Evolutionary conservation across 2,797 vertebrate genomes (phyloP).

Genomic region (Trematomus bernacchii): DNA sequence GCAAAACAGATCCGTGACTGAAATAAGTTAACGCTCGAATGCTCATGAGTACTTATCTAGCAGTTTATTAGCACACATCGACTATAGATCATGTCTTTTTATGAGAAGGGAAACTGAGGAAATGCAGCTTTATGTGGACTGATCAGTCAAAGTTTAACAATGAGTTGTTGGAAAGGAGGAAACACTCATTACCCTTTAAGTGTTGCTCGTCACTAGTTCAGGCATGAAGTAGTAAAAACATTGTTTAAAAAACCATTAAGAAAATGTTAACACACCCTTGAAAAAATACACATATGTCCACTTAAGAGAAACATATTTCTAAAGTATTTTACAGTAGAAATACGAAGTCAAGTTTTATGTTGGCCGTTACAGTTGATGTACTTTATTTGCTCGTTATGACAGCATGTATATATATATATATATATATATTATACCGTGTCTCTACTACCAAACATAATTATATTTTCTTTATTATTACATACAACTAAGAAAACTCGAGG

Average conservation of each 20-base stretch:
- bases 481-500: background rate
- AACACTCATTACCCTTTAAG: conserved; percentile 68
- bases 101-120: conserved; percentile 2
- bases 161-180: conserved; percentile 43
- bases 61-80: background rate
- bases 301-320: conserved; percentile 77
- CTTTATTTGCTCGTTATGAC: no score
- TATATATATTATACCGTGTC: background rate
- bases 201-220: conserved; percentile 64
- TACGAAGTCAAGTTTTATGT: conserved; percentile 73
- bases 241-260: conserved; percentile 71
- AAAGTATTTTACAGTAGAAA: conserved; percentile 72
- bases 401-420: no score
- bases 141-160: conserved; percentile 17
- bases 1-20: background rate
- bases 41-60: background rate
- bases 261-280: conserved; percentile 74
- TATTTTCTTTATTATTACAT: conserved; percentile 21
- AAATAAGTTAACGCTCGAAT: conserved; percentile 8
- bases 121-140: conserved; percentile 10
- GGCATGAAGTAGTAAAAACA: conserved; percentile 65
- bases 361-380: background rate
- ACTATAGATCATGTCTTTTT: background rate
- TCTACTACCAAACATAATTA: background rate
- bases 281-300: conserved; percentile 62